Conservation (phyloP, 2,888 invertebrate species). For the Ganaspis brasiliensis region DNA sequence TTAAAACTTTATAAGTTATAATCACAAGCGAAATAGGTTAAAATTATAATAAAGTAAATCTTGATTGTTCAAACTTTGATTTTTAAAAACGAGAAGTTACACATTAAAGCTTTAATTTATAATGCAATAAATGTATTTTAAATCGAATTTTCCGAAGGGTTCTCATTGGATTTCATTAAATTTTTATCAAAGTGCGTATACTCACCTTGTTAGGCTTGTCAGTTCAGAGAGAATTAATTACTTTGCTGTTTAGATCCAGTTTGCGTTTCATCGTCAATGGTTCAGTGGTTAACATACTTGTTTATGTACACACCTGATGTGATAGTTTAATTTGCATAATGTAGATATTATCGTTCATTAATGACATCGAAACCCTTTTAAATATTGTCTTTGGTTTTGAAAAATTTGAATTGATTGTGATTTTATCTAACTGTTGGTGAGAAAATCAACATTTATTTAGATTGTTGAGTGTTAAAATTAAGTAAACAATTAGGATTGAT, state of each 20-base stretch:
- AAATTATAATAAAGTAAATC: too few relatives aligned
- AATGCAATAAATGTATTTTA: not conserved
- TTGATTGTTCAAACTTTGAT: too few relatives aligned
- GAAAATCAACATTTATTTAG: not conserved
- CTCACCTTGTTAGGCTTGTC: constrained; percentile 43
- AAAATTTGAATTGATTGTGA: too few relatives aligned
- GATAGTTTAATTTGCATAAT: constrained; percentile 32
- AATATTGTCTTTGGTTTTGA: not conserved
- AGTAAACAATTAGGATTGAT: not conserved
- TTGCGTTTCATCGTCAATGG: constrained; percentile 40
- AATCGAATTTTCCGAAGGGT: not conserved
- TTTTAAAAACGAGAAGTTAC: too few relatives aligned
- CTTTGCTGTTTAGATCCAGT: constrained; percentile 37
- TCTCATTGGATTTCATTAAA: constrained; percentile 9
- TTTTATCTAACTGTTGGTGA: not conserved
- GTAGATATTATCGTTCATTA: constrained; percentile 3
- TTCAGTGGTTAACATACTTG: constrained; percentile 29
- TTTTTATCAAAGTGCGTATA: constrained; percentile 22
- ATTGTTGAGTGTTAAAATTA: too few relatives aligned
- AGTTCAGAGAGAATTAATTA: constrained; percentile 41
- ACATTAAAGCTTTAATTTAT: not conserved
- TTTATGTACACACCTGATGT: constrained; percentile 31
- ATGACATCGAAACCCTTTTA: not conserved
- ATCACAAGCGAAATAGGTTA: too few relatives aligned
- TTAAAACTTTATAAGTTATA: too few relatives aligned